Percentiles rank a stretch among this genome's conserved stretches.
phyloP scores from a whole-genome alignment of 2,797 vertebrate species.

The Anguilla marmorata region DNA sequence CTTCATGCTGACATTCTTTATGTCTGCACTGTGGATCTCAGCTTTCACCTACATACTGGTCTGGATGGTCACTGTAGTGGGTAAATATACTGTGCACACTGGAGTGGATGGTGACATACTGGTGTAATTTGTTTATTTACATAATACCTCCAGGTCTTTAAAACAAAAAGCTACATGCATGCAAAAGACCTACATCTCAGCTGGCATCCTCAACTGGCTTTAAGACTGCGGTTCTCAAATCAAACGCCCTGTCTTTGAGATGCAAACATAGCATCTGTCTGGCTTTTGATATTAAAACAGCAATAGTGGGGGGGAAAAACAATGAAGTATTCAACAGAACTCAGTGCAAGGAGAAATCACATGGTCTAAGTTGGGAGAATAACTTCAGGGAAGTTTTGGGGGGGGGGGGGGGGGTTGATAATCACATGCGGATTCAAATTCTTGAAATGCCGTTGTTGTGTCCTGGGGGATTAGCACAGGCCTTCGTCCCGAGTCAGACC shows the following conservation, averaged over 20 bases:
- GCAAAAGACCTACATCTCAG: too few relatives aligned
- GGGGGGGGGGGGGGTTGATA: constrained; percentile 43
- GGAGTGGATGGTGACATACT: not conserved
- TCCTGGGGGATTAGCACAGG: constrained; percentile 55
- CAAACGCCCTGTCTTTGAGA: not conserved
- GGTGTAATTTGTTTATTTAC: not conserved
- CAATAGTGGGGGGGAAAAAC: not conserved
- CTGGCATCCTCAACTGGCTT: not conserved
- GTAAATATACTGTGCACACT: constrained; percentile 61
- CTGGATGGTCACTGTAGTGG: constrained; percentile 95
- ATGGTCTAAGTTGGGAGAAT: not conserved
- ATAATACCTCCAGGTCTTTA: not conserved
- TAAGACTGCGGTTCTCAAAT: not conserved
- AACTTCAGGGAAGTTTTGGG: constrained; percentile 23
- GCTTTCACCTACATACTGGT: constrained; percentile 92
- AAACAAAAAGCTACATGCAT: not conserved
- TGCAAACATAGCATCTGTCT: not conserved
- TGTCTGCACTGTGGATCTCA: constrained; percentile 96
- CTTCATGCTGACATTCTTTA: constrained; percentile 90
- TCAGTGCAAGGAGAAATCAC: not conserved
- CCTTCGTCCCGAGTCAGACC: constrained; percentile 29
- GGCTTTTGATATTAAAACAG: not conserved
- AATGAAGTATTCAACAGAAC: not conserved
- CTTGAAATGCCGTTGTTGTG: constrained; percentile 65
- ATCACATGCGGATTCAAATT: constrained; percentile 77